Evolutionary conservation across 2,797 vertebrate genomes (phyloP).

Genomic region (Hypotaenidia philippensis): DNA sequence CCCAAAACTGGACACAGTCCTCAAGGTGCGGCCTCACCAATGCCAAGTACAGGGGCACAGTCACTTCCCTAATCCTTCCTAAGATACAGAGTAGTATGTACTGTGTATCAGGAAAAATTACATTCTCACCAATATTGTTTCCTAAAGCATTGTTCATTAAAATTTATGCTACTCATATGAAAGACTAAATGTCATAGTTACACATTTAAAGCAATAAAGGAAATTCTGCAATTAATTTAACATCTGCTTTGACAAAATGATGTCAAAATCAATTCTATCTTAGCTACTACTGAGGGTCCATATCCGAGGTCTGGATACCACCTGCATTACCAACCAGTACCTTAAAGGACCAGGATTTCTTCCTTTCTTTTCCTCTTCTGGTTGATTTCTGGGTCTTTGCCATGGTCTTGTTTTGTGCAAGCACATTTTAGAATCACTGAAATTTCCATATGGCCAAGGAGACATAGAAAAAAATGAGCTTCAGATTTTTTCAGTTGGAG

Average conservation of each 20-base stretch:
- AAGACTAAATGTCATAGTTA: not conserved
- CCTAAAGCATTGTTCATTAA: not conserved
- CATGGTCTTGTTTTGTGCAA: not conserved
- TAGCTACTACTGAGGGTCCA: not conserved
- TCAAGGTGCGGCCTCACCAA: too few species aligned
- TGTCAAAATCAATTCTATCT: not conserved
- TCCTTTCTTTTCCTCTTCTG: not conserved
- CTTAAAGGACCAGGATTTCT: not conserved
- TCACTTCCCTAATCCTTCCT: too few species aligned
- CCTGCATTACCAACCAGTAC: not conserved
- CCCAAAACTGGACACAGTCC: too few species aligned
- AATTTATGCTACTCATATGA: not conserved
- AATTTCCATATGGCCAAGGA: not conserved
- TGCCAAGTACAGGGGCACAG: too few species aligned
- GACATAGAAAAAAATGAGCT: not conserved
- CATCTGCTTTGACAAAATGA: not conserved
- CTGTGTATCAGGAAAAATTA: not conserved
- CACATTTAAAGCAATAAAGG: not conserved
- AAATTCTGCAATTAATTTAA: not conserved
- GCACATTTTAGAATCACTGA: not conserved
- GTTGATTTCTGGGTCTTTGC: not conserved
- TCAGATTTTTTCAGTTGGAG: not conserved
- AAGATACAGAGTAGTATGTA: not conserved
- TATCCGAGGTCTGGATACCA: not conserved
- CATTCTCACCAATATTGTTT: not conserved